A percentile compares a stretch with the other conserved stretches of the same genome.
Evolutionary conservation across 2,113 vertebrate genomes (phyloP).

Genomic region (Origma solitaria): DNA sequence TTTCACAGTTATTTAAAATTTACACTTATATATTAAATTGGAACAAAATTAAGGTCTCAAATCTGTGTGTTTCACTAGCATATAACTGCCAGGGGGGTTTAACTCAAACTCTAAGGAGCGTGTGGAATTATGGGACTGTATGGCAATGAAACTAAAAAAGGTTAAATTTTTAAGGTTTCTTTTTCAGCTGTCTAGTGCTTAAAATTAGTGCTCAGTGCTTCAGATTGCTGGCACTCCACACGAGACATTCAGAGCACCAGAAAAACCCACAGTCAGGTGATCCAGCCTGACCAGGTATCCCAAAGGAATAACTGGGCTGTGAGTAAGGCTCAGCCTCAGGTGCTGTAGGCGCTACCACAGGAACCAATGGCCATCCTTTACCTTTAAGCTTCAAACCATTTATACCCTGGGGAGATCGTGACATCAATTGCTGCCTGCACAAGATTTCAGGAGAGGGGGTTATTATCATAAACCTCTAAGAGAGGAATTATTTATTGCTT

Average conservation of each 20-base stretch:
- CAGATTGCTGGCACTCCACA: background rate
- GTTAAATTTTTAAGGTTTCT: background rate
- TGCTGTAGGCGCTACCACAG: background rate
- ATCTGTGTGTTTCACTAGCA: background rate
- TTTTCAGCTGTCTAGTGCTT: background rate
- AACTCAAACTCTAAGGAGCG: background rate
- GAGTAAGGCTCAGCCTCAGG: background rate
- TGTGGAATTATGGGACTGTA: background rate
- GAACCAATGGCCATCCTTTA: background rate
- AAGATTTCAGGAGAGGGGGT: background rate
- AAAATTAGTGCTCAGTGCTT: background rate
- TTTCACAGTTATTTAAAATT: background rate
- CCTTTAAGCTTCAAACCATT: background rate
- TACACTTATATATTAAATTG: background rate
- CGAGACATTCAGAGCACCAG: background rate
- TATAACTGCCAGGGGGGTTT: background rate
- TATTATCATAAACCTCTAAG: background rate
- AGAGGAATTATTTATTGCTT: background rate
- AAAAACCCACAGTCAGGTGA: background rate
- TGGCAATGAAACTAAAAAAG: background rate
- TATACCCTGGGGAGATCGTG: background rate
- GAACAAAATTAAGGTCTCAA: background rate
- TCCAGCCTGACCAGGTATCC: background rate
- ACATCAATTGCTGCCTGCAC: background rate
- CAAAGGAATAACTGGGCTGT: background rate